Conservation (phyloP, 1,140 invertebrate genomes). For the Amyelois transitella region DNA sequence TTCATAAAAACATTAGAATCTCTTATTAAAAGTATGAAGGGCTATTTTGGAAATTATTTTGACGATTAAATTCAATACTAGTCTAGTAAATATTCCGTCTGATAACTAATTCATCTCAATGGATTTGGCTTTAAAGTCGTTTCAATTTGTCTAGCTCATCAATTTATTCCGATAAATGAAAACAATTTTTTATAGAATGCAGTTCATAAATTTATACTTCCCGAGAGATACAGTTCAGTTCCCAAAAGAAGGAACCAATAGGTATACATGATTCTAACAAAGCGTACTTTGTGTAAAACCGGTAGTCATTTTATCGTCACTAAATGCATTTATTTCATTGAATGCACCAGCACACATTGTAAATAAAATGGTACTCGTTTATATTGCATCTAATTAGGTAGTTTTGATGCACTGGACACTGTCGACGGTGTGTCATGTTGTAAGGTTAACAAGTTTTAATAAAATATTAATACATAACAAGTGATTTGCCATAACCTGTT, state of each 20-base stretch:
- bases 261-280: constrained; percentile 42
- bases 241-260: neutral
- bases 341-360: constrained; percentile 43
- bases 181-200: no score
- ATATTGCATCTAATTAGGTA: neutral
- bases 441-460: neutral
- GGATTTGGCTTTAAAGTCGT: no score
- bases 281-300: constrained; percentile 47
- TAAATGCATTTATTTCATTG: constrained; percentile 34
- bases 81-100: no score
- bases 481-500: neutral
- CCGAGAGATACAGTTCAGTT: no score
- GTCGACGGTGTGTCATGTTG: neutral
- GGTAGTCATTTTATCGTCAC: constrained; percentile 51
- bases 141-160: no score
- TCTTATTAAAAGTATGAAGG: no score
- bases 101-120: no score
- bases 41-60: no score
- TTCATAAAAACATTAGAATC: no score
- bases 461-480: neutral
- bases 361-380: constrained; percentile 1
- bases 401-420: neutral
- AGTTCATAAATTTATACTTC: neutral
- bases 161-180: no score
- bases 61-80: no score